Evolutionary conservation across 2,797 vertebrate genomes (phyloP).

Genomic region (Allobates femoralis): DNA sequence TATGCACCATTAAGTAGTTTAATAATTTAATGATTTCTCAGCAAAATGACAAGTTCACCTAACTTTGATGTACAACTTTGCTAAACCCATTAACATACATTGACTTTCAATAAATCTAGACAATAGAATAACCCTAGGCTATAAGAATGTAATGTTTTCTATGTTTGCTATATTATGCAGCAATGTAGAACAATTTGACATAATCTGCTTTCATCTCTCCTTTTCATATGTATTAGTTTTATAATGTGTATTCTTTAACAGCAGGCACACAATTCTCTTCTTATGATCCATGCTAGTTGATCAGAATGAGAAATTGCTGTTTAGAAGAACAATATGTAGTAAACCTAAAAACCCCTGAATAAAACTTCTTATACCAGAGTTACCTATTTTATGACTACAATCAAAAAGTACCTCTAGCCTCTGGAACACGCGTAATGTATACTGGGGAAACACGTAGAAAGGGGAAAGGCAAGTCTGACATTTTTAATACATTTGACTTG

Average conservation of each 20-base stretch:
- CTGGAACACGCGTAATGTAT: no score
- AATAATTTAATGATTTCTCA: constrained; percentile 67
- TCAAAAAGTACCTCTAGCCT: not conserved
- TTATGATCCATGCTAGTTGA: not conserved
- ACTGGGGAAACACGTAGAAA: no score
- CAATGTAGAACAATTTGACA: constrained; percentile 43
- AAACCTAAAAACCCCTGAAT: not conserved
- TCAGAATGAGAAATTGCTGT: not conserved
- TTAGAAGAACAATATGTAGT: not conserved
- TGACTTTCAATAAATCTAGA: constrained; percentile 67
- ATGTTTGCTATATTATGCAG: constrained; percentile 43
- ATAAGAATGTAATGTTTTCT: constrained; percentile 32
- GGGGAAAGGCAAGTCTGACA: not conserved
- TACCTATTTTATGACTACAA: not conserved
- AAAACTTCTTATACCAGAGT: not conserved
- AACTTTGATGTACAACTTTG: constrained; percentile 62
- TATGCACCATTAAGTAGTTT: constrained; percentile 65
- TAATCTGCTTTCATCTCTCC: constrained; percentile 34
- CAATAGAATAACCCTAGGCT: constrained; percentile 34
- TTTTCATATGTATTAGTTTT: constrained; percentile 24
- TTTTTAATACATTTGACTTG: not conserved
- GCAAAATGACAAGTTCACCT: constrained; percentile 63
- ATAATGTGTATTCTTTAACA: constrained; percentile 10
- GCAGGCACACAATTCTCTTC: constrained; percentile 20
- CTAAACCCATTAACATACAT: constrained; percentile 63